These are phyloP conservation scores for Conchocele bisecta DNA, from an alignment of 2,888 invertebrate species.

Conservation along the genomic window DNA sequence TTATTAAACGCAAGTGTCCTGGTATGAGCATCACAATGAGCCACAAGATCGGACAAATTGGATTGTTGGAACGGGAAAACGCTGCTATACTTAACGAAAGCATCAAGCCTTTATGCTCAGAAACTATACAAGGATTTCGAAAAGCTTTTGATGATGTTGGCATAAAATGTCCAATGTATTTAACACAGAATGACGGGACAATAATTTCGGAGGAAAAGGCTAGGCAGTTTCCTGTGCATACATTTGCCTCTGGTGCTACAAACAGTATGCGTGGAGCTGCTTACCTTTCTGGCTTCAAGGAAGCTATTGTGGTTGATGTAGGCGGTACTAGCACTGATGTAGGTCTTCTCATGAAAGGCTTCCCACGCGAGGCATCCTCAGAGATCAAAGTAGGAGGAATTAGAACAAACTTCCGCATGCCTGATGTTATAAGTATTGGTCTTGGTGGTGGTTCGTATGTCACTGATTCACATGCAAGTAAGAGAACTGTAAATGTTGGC, in stretches of 20 bases:
- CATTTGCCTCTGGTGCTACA: slow-evolving; percentile 80
- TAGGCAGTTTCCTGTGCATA: slow-evolving; percentile 70
- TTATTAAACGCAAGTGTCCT: slow-evolving; percentile 64
- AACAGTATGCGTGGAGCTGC: slow-evolving; percentile 82
- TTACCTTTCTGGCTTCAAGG: slow-evolving; percentile 68
- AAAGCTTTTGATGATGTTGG: slow-evolving; percentile 67
- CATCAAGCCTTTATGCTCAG: slow-evolving; percentile 71
- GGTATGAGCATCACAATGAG: slow-evolving; percentile 74
- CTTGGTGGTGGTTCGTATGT: slow-evolving; percentile 81
- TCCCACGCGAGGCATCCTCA: slow-evolving; percentile 75
- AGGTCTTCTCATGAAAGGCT: slow-evolving; percentile 74
- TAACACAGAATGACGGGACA: slow-evolving; percentile 81
- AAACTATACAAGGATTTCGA: slow-evolving; percentile 71
- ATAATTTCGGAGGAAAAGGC: slow-evolving; percentile 71
- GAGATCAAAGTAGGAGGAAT: slow-evolving; percentile 76
- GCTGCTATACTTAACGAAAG: slow-evolving; percentile 80
- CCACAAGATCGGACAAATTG: slow-evolving; percentile 74
- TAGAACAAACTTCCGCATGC: slow-evolving; percentile 79
- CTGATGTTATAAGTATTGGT: slow-evolving; percentile 79
- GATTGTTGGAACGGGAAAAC: slow-evolving; percentile 80
- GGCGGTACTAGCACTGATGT: slow-evolving; percentile 79
- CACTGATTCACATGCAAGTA: neutral
- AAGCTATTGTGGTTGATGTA: slow-evolving; percentile 79
- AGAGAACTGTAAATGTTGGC: slow-evolving; percentile 73
- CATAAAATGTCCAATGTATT: slow-evolving; percentile 73